These are phyloP conservation scores for Pinctada fucata DNA, from an alignment of 2,888 invertebrate species.

Conservation along the genomic window DNA sequence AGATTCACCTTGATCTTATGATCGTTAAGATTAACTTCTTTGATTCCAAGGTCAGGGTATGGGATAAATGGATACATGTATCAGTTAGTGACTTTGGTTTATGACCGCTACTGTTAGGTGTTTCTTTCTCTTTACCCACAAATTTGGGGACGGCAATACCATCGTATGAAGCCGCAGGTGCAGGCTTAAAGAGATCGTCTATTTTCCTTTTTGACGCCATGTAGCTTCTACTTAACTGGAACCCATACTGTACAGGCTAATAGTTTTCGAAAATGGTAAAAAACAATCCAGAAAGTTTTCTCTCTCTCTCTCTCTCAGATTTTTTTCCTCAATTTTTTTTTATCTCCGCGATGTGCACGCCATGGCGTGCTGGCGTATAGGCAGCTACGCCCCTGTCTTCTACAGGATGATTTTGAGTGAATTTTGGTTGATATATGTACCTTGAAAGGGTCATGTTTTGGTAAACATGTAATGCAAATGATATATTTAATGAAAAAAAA, in stretches of 20 bases:
- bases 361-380: no score
- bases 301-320: background rate
- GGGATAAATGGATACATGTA: background rate
- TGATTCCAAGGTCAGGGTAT: background rate
- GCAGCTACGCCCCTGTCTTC: no score
- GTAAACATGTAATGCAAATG: no score
- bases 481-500: no score
- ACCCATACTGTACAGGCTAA: background rate
- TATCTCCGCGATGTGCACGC: no score
- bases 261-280: background rate
- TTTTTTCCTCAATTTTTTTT: background rate
- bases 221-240: background rate
- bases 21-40: background rate
- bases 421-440: no score
- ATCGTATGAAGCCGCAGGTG: background rate
- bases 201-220: constrained; percentile 1
- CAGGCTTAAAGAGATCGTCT: background rate
- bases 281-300: background rate
- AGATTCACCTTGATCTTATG: background rate
- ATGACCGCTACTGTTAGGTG: background rate
- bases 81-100: background rate
- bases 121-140: background rate
- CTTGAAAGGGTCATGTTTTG: no score
- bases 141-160: background rate
- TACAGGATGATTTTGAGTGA: no score